Base-by-base conservation (phyloP, 2,113 vertebrate genomes). In the Triplophysa rosa region DNA sequence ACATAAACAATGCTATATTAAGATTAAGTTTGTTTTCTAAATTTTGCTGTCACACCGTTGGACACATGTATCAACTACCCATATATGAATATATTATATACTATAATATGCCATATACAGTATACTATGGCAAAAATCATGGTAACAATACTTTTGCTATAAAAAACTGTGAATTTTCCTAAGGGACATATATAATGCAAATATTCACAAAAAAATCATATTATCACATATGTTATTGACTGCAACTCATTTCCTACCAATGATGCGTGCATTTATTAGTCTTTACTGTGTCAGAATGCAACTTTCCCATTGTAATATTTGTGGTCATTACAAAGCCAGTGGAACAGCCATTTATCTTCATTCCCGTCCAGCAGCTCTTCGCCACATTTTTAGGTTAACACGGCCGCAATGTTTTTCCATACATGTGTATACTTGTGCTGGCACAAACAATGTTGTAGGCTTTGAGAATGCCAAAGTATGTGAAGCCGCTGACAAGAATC, bases 371-470 rank as follows among this genome's bases (percentile, higher is more conserved):
- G 58, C 56, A 40, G 23, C 12, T 23, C 59, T 49, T 33, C 8
- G 26, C 9, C 8, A 45, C 56, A 16, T 17, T 73, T 33, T 45
- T 67, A 26, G 67, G 67, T 47, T 54, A 47, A 70, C 54, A 26
- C 19, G 10, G 24, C 72, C 58, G 33, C 52, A 77, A 62, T 33
- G 40, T 45, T 64, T 69, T 71, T 61, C 65, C 59, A 23, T 61
- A 59, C 67, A 63, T 62, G 74, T 78, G 65, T 61, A 21, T 61
- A 70, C 76, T 45, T 73, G 81, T 59, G 58, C 40, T 52, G n/a
- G 49, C 11, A 64, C 42, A 42, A 16, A 69, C 21, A 21, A 47
- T 40, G 69, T 61, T 72, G 52, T 58, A 52, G 68, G 61, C 68
- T 69, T 72, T 49, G 45, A 52, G 52, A 74, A 65, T n/a, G 19